Evolutionary conservation across 1,140 invertebrate species (phyloP).

Genomic region (Diploscapter pachys): DNA sequence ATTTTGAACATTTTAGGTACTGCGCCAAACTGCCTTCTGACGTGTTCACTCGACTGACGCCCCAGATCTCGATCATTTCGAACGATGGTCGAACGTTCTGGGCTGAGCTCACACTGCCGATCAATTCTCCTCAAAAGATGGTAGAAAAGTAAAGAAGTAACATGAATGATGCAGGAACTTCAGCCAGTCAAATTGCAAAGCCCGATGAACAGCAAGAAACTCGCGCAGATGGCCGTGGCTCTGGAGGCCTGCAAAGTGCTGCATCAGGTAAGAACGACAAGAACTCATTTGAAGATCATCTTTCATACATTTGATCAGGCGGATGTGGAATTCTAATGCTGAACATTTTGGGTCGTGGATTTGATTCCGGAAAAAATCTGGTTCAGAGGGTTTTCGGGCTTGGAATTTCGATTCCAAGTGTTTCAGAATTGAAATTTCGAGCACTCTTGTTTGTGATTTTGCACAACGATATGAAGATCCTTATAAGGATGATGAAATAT

Average conservation of each 20-base stretch:
- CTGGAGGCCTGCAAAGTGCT: slow-evolving; percentile 63
- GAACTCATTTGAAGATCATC: too few species aligned
- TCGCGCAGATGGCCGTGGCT: slow-evolving; percentile 60
- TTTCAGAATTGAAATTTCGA: too few species aligned
- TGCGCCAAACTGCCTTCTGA: slow-evolving; percentile 97
- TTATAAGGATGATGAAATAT: too few species aligned
- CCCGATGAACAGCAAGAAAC: slow-evolving; percentile 40
- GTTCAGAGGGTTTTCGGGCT: too few species aligned
- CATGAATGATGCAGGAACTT: neutral
- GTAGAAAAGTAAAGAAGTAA: slow-evolving; percentile 66
- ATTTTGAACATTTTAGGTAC: slow-evolving; percentile 68
- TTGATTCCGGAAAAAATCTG: too few species aligned
- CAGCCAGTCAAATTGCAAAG: slow-evolving; percentile 33
- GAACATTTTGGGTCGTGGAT: too few species aligned
- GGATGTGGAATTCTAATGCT: too few species aligned
- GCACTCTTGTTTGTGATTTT: too few species aligned
- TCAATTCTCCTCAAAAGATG: slow-evolving; percentile 77
- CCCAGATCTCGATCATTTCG: slow-evolving; percentile 73
- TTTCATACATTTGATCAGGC: too few species aligned
- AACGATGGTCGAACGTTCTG: slow-evolving; percentile 62
- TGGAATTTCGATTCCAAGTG: too few species aligned
- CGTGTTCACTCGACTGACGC: slow-evolving; percentile 90
- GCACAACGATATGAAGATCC: too few species aligned
- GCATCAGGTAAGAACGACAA: neutral
- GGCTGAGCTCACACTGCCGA: slow-evolving; percentile 81